Evolutionary conservation across 2,113 vertebrate genomes (phyloP), one percentile per base, ranked within the genome.

Genomic region (Microcebus murinus): DNA sequence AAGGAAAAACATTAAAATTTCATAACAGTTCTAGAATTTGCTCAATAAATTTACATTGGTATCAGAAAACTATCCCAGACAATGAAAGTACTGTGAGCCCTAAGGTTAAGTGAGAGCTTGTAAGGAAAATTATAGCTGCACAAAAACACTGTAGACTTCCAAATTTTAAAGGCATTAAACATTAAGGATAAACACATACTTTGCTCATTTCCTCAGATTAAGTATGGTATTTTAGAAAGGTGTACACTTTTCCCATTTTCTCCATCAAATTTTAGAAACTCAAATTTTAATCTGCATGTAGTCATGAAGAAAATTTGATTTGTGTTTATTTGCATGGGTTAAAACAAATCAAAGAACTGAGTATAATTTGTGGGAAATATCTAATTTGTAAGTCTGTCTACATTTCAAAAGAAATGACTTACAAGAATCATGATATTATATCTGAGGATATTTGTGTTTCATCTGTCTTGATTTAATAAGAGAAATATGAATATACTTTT

Each of bases 181-280:
- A 84, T 97, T 73, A 92, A 96, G 90, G 91, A 96, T 97, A 97
- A 96, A 97, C 96, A 97, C 61, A 0, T 90, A 95, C 91, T 98
- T 96, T 85, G 55, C 89, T 96, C 90, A 94, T 97, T 98, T 98
- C 95, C 97, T 96, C 4, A 29, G 89, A 96, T 97, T 96, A 93
- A 95, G 79, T 74, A 71, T 84, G 83, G 48, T 63, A 74, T 97
- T 87, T 93, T 77, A 91, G 86, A 97, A 96, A 97, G 91, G 95
- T 94, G 95, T 79, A 61, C 68, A 27, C 63, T 90, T 92, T 94
- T 68, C 83, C 79, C 74, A 87, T 86, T 97, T 59, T 95, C 57
- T 52, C 91, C 82, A 95, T 96, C 96, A 96, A 76, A 76, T 67
- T 93, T 96, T 77, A 70, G 93, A 91, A 87, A 93, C 13, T 39